Conservation (phyloP, 1,140 invertebrate species). For the Drosophila hydei region DNA sequence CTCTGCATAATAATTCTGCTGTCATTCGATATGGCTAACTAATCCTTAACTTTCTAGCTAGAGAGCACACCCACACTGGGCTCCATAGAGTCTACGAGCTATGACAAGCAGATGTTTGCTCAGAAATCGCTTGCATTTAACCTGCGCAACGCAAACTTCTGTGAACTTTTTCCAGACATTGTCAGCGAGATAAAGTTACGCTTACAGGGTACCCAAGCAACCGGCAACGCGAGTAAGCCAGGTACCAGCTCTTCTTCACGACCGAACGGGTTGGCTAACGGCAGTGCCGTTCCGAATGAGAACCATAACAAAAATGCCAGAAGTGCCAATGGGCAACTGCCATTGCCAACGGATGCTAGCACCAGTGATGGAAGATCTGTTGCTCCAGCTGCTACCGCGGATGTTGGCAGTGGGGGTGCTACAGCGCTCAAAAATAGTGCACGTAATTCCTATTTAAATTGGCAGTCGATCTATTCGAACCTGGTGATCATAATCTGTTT, state of each 20-base stretch:
- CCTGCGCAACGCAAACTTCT: conserved; percentile 94
- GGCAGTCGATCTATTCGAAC: conserved; percentile 82
- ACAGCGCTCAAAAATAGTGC: conserved; percentile 56
- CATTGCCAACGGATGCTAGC: conserved; percentile 10
- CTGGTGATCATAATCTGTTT: conserved; percentile 82
- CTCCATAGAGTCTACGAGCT: conserved; percentile 95
- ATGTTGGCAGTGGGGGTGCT: conserved; percentile 44
- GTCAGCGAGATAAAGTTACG: conserved; percentile 72
- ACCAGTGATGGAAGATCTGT: conserved; percentile 29
- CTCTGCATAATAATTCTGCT: background rate
- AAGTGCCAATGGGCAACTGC: conserved; percentile 19
- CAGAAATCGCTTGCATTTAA: conserved; percentile 95
- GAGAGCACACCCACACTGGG: conserved; percentile 98
- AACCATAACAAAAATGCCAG: conserved; percentile 15
- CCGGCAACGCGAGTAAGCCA: conserved; percentile 32
- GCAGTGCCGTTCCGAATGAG: conserved; percentile 29
- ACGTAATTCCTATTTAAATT: conserved; percentile 77
- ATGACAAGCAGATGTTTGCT: conserved; percentile 94
- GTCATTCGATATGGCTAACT: background rate
- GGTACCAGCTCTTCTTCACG: conserved; percentile 22
- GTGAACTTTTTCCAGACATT: conserved; percentile 81
- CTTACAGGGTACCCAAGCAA: conserved; percentile 54
- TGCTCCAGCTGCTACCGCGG: conserved; percentile 19
- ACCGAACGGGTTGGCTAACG: conserved; percentile 56
- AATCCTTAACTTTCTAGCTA: conserved; percentile 80